A percentile compares a stretch with the other conserved stretches of the same genome.
Conservation (phyloP, 2,888 invertebrate genomes). For the Parnassius glacialis region DNA sequence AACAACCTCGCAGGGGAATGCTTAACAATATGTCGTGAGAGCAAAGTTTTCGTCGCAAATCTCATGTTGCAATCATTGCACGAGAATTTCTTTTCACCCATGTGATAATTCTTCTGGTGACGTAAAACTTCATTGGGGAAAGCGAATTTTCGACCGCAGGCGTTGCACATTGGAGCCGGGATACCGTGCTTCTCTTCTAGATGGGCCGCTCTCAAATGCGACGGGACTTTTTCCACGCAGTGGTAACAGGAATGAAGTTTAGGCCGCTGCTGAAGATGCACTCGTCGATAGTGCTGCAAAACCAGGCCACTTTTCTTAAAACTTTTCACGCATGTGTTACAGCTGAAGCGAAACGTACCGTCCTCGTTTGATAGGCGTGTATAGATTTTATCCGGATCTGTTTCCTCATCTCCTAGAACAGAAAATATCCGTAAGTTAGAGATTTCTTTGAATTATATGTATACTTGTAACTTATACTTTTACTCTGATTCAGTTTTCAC, state of each 20-base stretch:
- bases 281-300: constrained; percentile 54
- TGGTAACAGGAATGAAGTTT: constrained; percentile 47
- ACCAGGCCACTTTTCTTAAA: constrained; percentile 50
- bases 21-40: constrained; percentile 38
- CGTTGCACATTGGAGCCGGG: constrained; percentile 52
- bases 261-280: constrained; percentile 51
- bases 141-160: constrained; percentile 55
- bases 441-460: background rate
- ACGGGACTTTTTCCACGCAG: constrained; percentile 47
- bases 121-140: constrained; percentile 46
- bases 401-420: constrained; percentile 47
- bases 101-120: constrained; percentile 55
- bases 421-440: constrained; percentile 34
- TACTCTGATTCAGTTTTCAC: background rate
- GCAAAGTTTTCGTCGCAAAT: constrained; percentile 51
- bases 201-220: constrained; percentile 46
- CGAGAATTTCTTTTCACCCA: constrained; percentile 54
- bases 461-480: background rate
- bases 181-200: constrained; percentile 54
- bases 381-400: constrained; percentile 29
- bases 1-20: constrained; percentile 46
- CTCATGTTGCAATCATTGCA: constrained; percentile 73
- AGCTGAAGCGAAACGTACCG: constrained; percentile 34
- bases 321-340: constrained; percentile 44
- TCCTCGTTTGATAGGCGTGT: constrained; percentile 31